Conservation (phyloP, 2,113 vertebrate genomes). For the Lates calcarifer region DNA sequence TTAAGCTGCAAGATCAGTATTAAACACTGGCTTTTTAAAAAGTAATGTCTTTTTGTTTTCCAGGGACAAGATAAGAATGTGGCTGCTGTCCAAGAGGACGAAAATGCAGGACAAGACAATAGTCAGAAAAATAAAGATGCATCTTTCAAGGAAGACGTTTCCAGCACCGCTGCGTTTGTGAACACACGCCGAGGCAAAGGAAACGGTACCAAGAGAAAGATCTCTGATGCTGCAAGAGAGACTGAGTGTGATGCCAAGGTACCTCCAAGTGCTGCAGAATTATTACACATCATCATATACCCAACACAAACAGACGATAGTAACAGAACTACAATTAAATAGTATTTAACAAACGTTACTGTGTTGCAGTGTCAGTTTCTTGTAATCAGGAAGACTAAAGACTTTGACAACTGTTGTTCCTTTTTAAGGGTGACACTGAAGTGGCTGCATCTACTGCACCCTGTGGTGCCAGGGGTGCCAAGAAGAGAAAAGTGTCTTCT, state of each 20-base stretch:
- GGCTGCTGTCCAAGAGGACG: constrained; percentile 44
- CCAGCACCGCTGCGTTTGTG: constrained; percentile 56
- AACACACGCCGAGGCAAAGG: constrained; percentile 82
- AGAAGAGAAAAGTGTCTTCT: constrained; percentile 74
- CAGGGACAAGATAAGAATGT: constrained; percentile 34
- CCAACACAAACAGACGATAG: neutral
- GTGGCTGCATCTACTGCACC: neutral
- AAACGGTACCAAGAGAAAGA: constrained; percentile 67
- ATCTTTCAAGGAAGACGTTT: neutral
- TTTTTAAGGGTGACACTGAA: constrained; percentile 43
- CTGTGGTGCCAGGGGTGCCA: constrained; percentile 23
- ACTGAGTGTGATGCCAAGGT: constrained; percentile 11
- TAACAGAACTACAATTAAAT: neutral
- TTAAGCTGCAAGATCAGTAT: rapidly evolving
- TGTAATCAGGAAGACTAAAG: neutral
- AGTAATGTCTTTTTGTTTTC: neutral
- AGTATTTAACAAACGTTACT: neutral
- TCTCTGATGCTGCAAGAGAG: constrained; percentile 18
- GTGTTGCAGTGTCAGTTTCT: neutral
- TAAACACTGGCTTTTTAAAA: neutral
- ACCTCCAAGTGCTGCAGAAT: constrained; percentile 47
- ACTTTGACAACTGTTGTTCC: neutral
- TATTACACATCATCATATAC: constrained; percentile 8
- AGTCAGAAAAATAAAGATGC: neutral
- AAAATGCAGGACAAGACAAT: constrained; percentile 17